Evolutionary conservation across 2,888 invertebrate genomes (phyloP).

Genomic region (Ellobium chinense): DNA sequence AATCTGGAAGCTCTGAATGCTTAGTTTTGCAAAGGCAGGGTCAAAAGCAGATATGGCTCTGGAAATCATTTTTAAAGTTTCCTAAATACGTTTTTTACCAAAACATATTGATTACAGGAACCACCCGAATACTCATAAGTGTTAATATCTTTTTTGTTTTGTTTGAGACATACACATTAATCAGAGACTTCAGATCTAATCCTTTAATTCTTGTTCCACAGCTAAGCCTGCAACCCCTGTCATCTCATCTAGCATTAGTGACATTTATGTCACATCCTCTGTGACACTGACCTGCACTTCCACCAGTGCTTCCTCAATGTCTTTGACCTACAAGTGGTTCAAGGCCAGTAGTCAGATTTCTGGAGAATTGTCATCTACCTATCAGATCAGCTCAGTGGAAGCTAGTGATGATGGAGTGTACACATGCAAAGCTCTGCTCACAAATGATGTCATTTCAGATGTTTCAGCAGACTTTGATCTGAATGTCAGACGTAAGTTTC

Average conservation of each 20-base stretch:
- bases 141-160: too few relatives aligned
- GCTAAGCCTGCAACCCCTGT: background rate
- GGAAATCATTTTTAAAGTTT: too few relatives aligned
- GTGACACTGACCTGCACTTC: background rate
- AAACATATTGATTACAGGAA: too few relatives aligned
- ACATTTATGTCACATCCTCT: background rate
- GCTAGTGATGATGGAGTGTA: background rate
- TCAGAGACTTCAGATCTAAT: background rate
- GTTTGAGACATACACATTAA: too few relatives aligned
- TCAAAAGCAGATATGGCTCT: too few relatives aligned
- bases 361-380: slow-evolving; percentile 1
- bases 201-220: background rate
- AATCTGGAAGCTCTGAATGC: too few relatives aligned
- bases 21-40: too few relatives aligned
- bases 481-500: slow-evolving; percentile 3
- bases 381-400: background rate
- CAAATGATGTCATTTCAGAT: background rate
- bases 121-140: too few relatives aligned
- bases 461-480: background rate
- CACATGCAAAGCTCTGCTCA: slow-evolving; percentile 1
- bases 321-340: slow-evolving; percentile 13
- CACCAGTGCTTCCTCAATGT: background rate
- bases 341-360: background rate
- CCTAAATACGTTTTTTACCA: too few relatives aligned
- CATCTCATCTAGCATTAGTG: background rate